phyloP scores from a whole-genome alignment of 2,888 invertebrate genomes.

The Ectemnius lituratus region DNA sequence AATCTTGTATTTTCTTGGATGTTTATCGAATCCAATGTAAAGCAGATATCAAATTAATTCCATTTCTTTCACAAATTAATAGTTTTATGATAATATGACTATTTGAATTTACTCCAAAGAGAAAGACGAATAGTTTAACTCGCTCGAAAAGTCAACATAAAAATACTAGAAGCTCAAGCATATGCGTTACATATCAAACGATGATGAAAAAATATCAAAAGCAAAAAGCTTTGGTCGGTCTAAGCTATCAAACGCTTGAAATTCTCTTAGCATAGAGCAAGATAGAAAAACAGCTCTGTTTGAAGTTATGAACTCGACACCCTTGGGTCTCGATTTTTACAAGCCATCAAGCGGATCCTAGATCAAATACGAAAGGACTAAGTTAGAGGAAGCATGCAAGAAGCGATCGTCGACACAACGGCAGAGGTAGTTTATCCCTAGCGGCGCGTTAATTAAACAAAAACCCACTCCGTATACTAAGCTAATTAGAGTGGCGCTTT shows the following conservation, averaged over 20 bases:
- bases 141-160: too few species aligned
- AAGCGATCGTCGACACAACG: conserved; percentile 3
- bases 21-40: too few species aligned
- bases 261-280: background rate
- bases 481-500: conserved; percentile 69
- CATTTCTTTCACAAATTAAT: too few species aligned
- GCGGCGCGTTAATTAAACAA: conserved; percentile 72
- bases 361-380: background rate
- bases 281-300: background rate
- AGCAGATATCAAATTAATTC: too few species aligned
- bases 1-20: too few species aligned
- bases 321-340: conserved; percentile 58
- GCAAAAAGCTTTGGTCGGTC: background rate
- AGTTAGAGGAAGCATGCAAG: background rate
- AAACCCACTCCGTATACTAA: conserved; percentile 67
- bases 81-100: too few species aligned
- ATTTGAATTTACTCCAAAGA: too few species aligned
- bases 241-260: background rate
- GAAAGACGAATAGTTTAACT: too few species aligned
- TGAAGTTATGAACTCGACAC: conserved; percentile 55
- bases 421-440: conserved; percentile 57
- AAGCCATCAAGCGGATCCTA: conserved; percentile 57
- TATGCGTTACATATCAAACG: too few species aligned
- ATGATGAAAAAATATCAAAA: too few species aligned
- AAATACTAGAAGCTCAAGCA: too few species aligned